phyloP scores from a whole-genome alignment of 2,113 vertebrate species.

The Hemicordylus capensis region DNA sequence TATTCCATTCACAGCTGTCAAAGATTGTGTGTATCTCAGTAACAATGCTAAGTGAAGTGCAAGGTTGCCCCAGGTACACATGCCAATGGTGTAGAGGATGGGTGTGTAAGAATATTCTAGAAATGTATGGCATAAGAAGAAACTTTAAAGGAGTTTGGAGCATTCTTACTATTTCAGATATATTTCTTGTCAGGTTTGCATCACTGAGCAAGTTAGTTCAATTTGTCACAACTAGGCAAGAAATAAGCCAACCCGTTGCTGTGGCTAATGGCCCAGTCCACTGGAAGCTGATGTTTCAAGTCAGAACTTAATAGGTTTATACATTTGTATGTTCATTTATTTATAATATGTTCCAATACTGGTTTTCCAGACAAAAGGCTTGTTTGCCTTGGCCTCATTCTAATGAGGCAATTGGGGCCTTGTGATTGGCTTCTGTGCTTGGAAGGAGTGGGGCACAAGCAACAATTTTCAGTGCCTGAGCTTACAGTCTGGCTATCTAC shows the following conservation, averaged over 20 bases:
- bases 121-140: background rate
- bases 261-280: no score
- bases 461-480: no score
- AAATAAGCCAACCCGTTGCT: background rate
- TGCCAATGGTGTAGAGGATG: background rate
- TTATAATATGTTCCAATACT: no score
- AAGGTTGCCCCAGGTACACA: slow-evolving; percentile 3
- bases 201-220: background rate
- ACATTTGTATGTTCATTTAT: no score
- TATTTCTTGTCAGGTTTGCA: background rate
- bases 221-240: background rate
- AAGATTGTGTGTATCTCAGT: slow-evolving; percentile 21
- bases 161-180: background rate
- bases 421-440: no score
- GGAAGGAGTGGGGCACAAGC: no score
- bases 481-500: no score
- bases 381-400: no score
- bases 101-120: background rate
- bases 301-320: no score
- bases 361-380: no score
- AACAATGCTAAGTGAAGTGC: slow-evolving; percentile 6
- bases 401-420: no score
- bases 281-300: no score
- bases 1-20: slow-evolving; percentile 32
- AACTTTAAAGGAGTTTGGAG: background rate